Base-by-base conservation (phyloP, 2,888 invertebrate species). In the Notodonta ziczac region DNA sequence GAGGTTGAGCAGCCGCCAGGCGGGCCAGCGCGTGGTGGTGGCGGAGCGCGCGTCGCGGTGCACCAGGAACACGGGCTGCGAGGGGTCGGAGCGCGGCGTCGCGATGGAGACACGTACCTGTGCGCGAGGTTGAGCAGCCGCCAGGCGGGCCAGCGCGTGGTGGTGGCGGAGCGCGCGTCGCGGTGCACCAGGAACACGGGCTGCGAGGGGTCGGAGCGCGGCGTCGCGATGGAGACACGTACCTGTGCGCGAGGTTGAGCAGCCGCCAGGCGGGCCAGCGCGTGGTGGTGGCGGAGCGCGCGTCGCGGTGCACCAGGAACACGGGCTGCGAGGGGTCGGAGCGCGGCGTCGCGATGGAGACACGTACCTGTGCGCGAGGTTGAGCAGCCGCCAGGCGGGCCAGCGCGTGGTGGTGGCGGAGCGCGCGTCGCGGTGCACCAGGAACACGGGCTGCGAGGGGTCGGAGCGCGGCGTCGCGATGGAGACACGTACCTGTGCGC, bases 1-100 rank as follows among this genome's bases (percentile, higher is more conserved):
- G 35, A 96, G 35, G 87, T 98, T 98, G 82, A 97, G 95, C 90
- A 98, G 95, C 60, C 98, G 95, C 98, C 98, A 99, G 77, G 97
- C 95, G 0, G 98, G 97, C 97, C 98, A 98, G 54, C 98, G 94
- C 0, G 98, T 98, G 57, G 96, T 97, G 4, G 97, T 98, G 39
- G 96, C 96, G 56, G 96, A 94, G 13, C 95, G 94, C 32, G 94
- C 94, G 88, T 97, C 97, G 76, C 96, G 95, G 74, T 97, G 96
- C 8, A 97, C 96, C 58, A 97, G 90, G 89, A 97, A 97, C 63
- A 97, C 97, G 0, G 97, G 97, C 87, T 97, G 97, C 88, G 97
- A 97, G 59, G 97, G 97, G 94, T 98, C 97, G 0, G 97, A 97
- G 65, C 98, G 94, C 24, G 98, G 97, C 13, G 97, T 97, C 10